Evolutionary conservation across 2,797 vertebrate genomes (phyloP).

Genomic region (Orientallactaga sibirica): DNA sequence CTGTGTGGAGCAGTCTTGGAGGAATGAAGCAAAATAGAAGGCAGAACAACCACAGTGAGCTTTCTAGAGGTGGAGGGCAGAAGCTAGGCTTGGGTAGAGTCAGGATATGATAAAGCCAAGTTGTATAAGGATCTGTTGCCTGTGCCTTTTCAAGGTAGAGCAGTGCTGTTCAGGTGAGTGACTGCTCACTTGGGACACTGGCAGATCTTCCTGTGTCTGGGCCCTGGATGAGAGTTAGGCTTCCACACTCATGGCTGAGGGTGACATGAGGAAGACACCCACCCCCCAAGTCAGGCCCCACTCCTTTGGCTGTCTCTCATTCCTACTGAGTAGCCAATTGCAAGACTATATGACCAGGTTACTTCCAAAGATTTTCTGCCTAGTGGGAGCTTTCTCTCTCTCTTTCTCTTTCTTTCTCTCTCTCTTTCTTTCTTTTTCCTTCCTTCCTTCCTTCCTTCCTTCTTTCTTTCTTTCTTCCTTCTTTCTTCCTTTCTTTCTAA

Average conservation of each 20-base stretch:
- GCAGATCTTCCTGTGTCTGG: neutral
- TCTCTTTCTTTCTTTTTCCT: too few species aligned
- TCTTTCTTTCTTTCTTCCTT: too few species aligned
- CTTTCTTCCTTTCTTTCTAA: too few species aligned
- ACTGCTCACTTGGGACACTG: neutral
- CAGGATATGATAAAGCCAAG: neutral
- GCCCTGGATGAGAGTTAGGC: neutral
- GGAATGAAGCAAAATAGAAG: neutral
- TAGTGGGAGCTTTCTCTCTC: neutral
- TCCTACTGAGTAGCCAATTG: neutral
- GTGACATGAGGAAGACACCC: neutral
- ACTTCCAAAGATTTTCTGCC: constrained; percentile 52
- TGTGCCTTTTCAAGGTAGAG: neutral
- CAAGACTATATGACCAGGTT: neutral
- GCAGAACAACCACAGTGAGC: neutral
- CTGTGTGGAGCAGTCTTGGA: neutral
- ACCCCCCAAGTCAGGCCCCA: neutral
- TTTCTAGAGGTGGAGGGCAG: neutral
- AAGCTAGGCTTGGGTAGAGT: neutral
- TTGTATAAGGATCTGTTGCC: neutral
- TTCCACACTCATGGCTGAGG: neutral
- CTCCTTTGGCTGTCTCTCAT: neutral
- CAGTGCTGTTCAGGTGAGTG: neutral
- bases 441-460: too few species aligned
- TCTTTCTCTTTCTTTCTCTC: too few species aligned